phyloP scores from a whole-genome alignment of 2,888 invertebrate genomes.

The Macrosoma leucophasiata region DNA sequence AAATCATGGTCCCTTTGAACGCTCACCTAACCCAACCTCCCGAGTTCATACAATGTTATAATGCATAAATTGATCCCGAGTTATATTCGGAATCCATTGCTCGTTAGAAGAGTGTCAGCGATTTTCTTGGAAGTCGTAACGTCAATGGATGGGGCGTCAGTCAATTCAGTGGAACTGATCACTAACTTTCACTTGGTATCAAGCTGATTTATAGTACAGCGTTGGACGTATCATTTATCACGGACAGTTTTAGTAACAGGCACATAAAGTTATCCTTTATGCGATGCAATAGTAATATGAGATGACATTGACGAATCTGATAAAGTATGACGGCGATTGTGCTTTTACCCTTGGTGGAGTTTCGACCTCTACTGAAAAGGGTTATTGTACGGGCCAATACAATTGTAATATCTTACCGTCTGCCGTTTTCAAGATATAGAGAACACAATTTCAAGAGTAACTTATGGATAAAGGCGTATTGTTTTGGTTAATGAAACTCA shows the following conservation, averaged over 20 bases:
- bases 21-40: constrained; percentile 35
- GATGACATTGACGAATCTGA: constrained; percentile 50
- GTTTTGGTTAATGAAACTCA: no score
- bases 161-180: constrained; percentile 32
- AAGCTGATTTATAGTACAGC: constrained; percentile 52
- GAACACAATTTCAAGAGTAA: no score
- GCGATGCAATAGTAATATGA: constrained; percentile 46
- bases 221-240: constrained; percentile 60
- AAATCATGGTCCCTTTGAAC: constrained; percentile 38
- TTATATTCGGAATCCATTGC: constrained; percentile 9
- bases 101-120: constrained; percentile 3
- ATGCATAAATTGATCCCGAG: constrained; percentile 25
- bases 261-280: constrained; percentile 51
- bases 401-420: no score
- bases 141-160: constrained; percentile 29
- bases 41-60: constrained; percentile 35
- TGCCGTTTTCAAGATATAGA: no score
- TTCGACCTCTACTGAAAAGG: not conserved
- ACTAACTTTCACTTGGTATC: constrained; percentile 40
- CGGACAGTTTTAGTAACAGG: constrained; percentile 48
- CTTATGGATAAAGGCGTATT: no score
- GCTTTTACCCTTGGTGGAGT: not conserved
- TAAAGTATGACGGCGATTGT: no score
- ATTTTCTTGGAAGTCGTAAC: not conserved
- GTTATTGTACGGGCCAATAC: no score